Evolutionary conservation across 2,797 vertebrate species (phyloP), one percentile per base, ranked within the genome.

Genomic region (Myripristis murdjan): DNA sequence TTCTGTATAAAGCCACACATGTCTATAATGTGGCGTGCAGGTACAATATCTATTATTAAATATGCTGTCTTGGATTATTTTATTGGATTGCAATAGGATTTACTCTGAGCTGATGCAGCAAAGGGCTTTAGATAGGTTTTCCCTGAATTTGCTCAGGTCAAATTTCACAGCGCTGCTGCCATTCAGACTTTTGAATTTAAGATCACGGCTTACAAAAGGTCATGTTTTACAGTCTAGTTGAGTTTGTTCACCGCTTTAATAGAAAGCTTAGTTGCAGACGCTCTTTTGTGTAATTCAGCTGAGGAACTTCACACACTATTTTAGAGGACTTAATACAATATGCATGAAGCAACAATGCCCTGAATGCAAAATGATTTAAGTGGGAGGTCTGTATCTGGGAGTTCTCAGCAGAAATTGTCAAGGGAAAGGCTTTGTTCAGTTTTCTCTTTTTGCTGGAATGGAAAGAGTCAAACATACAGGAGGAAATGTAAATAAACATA

Each of bases 281-380:
- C 74, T 72, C 53, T 61, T 72, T 78, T 82, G 84, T 88, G 71
- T 81, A 70, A 82, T 81, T 85, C 82, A 66, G 24, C 64, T 35
- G 44, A 73, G 88, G 87, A 91, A 91, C 87, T 85, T 86, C 85
- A 77, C 75, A 76, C 78, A 68, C 64, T 65, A 52, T 70, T 85
- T 82, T 58, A 79, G 77, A 77, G 55, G 64, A 68, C 53, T 61
- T 67, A 20, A 87, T 87, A 73, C 87, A 81, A 86, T 73, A 93
- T 84, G 81, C 77, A 90, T 86, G 79, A 84, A 79, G 28, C 77
- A 79, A 74, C 79, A 85, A 81, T 61, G 59, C 57, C 73, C 59
- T 7, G 79, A 85, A 90, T 91, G 70, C 80, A 78, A 74, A 91
- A 87, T 86, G 65, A 76, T 70, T 47, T 28, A 20, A 66, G 59